A percentile compares a stretch with the other conserved stretches of the same genome.
phyloP scores from a whole-genome alignment of 1,140 invertebrate genomes.

The Trachymyrmex septentrionalis region DNA sequence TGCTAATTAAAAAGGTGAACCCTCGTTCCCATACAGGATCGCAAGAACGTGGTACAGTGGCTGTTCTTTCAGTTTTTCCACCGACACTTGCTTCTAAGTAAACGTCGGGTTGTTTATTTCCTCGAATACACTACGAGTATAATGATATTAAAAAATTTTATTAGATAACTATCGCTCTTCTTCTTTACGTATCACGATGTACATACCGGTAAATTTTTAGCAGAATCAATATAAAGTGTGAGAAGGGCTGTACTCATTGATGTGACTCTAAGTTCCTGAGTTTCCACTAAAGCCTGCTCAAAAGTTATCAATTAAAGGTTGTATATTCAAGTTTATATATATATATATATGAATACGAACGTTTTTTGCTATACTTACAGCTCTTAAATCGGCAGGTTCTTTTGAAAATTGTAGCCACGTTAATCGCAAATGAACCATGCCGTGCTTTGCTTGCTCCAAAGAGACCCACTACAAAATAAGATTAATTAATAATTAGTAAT shows the following conservation, averaged over 20 bases:
- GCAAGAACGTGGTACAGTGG: conserved; percentile 90
- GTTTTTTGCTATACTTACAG: conserved; percentile 87
- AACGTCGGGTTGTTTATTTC: conserved; percentile 93
- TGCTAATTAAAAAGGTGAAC: conserved; percentile 95
- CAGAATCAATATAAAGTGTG: conserved; percentile 95
- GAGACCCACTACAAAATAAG: conserved; percentile 93
- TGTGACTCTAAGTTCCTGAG: conserved; percentile 91
- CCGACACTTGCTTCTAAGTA: conserved; percentile 91
- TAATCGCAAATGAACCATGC: conserved; percentile 94
- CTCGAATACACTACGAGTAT: conserved; percentile 85
- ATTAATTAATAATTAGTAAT: conserved; percentile 31
- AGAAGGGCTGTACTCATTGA: conserved; percentile 93
- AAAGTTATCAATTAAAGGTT: conserved; percentile 28
- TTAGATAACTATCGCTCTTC: not conserved
- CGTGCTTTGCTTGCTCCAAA: conserved; percentile 97
- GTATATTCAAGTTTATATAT: conserved; percentile 66
- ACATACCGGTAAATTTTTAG: conserved; percentile 94
- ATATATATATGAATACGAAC: conserved; percentile 4
- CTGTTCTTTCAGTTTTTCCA: conserved; percentile 90
- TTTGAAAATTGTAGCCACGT: conserved; percentile 94
- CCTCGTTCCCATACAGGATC: conserved; percentile 93
- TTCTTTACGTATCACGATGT: not conserved
- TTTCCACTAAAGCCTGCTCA: conserved; percentile 91
- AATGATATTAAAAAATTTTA: conserved; percentile 14
- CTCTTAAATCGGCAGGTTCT: conserved; percentile 90